Base-by-base conservation (phyloP, 2,888 invertebrate species). In the Dorcus parallelipipedus region DNA sequence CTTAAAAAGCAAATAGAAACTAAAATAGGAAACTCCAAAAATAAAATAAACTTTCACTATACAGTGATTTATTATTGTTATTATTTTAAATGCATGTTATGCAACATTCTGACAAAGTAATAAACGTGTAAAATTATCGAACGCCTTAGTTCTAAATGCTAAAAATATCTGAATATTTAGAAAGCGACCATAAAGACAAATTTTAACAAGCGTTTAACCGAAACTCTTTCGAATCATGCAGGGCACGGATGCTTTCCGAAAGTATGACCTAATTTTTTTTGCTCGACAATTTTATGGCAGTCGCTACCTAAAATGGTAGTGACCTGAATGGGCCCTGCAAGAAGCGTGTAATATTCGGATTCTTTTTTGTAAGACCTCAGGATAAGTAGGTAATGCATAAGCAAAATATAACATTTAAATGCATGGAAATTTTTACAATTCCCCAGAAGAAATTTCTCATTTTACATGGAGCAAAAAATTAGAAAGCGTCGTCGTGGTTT, bases 341-440 rank as follows among this genome's bases (percentile, higher is more conserved):
- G n/a, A 41, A 41, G 9, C 45, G 65, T 65, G 68, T 69, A 71
- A 67, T 69, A 71, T 70, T 72, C 70, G 69, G 63, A 70, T 72
- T 73, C 26, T 72, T 71, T 68, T 69, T 64, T 62, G 55, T 53
- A 57, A 64, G 54, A 45, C 14, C 14, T 45, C 45, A 23, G 42
- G 10, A 42, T 59, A 57, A 61, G 58, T 53, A 54, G 59, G 57
- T 63, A 58, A 62, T 68, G 67, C 64, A 66, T 68, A 69, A 67
- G 68, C 71, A 70, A 75, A 77, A 71, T 73, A 73, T 74, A 75
- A 69, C 76, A 77, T 77, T 77, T 77, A 78, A 78, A 78, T 78
- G 78, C 78, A 78, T 78, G 74, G 73, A 71, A 68, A 73, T 71
- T 76, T 76, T 76, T 76, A 76, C 76, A 72, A 72, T 74, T 76